Base-by-base conservation (phyloP, 2,888 invertebrate genomes). In the Andrena dorsata region DNA sequence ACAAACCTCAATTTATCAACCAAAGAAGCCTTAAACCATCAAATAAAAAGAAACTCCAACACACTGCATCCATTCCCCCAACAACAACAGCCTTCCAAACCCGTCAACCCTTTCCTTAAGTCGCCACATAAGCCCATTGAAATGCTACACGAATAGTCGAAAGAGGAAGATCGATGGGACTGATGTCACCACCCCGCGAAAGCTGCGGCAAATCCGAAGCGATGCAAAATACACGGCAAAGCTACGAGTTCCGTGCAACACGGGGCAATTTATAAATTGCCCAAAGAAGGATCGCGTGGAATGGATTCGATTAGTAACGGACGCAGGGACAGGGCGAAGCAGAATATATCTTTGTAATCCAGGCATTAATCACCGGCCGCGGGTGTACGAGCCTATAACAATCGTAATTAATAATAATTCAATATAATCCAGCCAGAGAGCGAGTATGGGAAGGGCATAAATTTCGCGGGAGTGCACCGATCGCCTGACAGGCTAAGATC, bases 321-420 rank as follows among this genome's bases (percentile, higher is more conserved):
- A 3, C 30, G 6, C 30, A n/a, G 16, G n/a, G 23, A 47, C 16
- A 3, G 41, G 13, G 53, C 53, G 30, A 61, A 51, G 35, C 23
- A 2, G 1, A 28, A 35, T 80, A 20, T 78, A 65, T 77, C 64
- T 51, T 2, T n/a, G 49, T 70, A 56, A 66, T 70, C 47, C 53
- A 7, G n/a, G n/a, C 35, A 76, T 76, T 76, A 65, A 76, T 80
- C 75, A 76, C 8, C 41, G 0, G 8, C 28, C 13, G n/a, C 56
- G 56, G 56, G 8, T 32, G 56, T 7, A 35, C 53, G 56, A 16
- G 49, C 60, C 65, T 58, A 20, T 76, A 73, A 65, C 47, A 68
- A 74, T 78, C 30, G 60, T 76, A 76, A 83, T 83, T 83, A 83
- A 83, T 81, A 76, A 79, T 79, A 82, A 86, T 86, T 81, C 72